phyloP scores from a whole-genome alignment of 2,888 invertebrate genomes.

The Pheosia gnoma region DNA sequence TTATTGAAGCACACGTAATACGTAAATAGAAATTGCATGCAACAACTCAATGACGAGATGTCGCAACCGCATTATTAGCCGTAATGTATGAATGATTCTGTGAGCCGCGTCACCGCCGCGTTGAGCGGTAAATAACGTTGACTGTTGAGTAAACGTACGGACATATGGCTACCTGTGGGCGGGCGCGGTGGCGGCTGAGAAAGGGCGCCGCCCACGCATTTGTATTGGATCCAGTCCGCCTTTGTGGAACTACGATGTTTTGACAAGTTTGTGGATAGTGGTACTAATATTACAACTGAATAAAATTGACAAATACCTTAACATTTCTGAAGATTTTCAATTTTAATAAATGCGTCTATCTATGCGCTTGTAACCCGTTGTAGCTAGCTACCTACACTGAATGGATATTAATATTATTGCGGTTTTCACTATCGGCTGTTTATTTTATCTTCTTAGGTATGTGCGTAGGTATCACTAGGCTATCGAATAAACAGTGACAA shows the following conservation, averaged over 20 bases:
- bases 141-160: slow-evolving; percentile 35
- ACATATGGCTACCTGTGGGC: slow-evolving; percentile 63
- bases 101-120: slow-evolving; percentile 29
- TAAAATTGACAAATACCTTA: neutral
- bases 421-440: no score
- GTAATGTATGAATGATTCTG: slow-evolving; percentile 38
- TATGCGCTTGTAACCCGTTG: no score
- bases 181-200: slow-evolving; percentile 54
- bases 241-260: slow-evolving; percentile 15
- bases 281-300: neutral
- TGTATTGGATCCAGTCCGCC: slow-evolving; percentile 46
- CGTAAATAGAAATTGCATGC: slow-evolving; percentile 30
- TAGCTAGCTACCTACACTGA: no score
- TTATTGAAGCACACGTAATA: slow-evolving; percentile 12
- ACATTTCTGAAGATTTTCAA: no score
- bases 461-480: no score
- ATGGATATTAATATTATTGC: no score
- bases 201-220: slow-evolving; percentile 74
- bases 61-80: slow-evolving; percentile 26
- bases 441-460: no score
- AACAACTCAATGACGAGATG: slow-evolving; percentile 18
- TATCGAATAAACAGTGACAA: no score
- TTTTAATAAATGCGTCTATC: no score
- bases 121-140: slow-evolving; percentile 32
- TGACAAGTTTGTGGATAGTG: neutral